Conservation (phyloP, 2,113 vertebrate species). For the Neopipo cinnamomea region DNA sequence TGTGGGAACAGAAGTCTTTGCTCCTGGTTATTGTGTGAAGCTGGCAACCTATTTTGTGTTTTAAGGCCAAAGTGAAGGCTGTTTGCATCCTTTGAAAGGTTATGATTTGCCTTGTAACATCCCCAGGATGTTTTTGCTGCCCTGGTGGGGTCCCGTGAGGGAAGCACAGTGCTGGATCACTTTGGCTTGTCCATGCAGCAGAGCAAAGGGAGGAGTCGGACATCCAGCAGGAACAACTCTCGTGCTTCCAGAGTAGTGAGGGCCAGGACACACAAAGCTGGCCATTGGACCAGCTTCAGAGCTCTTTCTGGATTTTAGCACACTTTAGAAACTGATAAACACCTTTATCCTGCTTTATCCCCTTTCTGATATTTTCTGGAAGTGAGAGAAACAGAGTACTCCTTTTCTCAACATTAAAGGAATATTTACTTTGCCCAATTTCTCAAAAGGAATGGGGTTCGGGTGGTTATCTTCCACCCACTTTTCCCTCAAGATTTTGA, state of each 20-base stretch:
- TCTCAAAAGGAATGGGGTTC: not conserved
- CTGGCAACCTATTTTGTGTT: not conserved
- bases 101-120: not conserved
- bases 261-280: not conserved
- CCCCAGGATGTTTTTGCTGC: not conserved
- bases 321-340: not conserved
- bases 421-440: not conserved
- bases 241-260: not conserved
- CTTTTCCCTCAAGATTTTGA: not conserved
- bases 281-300: not conserved
- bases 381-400: not conserved
- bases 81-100: not conserved
- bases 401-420: not conserved
- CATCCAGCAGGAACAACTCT: not conserved
- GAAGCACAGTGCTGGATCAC: not conserved
- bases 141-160: not conserved
- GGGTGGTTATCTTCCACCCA: not conserved
- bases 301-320: not conserved
- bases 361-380: not conserved
- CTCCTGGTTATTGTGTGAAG: not conserved
- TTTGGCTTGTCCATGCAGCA: not conserved
- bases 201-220: not conserved
- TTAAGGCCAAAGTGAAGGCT: not conserved
- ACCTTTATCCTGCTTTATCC: not conserved
- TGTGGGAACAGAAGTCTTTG: not conserved